phyloP scores from a whole-genome alignment of 2,113 vertebrate species.

The Furnarius figulus region DNA sequence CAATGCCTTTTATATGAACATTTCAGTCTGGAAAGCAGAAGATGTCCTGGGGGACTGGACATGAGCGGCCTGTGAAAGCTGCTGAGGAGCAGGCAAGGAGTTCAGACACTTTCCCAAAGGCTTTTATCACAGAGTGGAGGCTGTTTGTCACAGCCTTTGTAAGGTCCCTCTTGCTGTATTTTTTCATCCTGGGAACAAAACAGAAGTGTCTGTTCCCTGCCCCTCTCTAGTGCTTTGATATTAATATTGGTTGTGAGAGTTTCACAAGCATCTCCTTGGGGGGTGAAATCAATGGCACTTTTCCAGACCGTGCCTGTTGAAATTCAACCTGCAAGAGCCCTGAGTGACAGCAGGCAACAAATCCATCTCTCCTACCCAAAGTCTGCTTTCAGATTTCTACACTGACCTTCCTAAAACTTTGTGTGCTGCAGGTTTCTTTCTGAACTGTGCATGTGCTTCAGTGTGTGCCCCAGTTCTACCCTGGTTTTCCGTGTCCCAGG shows the following conservation, averaged over 20 bases:
- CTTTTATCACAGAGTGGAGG: neutral
- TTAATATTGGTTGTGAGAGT: neutral
- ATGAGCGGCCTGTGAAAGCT: neutral
- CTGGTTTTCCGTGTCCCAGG: rapidly evolving
- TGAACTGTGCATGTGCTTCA: neutral
- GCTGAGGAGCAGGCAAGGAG: neutral
- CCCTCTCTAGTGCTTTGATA: neutral
- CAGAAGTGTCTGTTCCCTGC: neutral
- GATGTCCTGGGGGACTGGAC: neutral
- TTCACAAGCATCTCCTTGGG: neutral
- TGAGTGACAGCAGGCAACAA: neutral
- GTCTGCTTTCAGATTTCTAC: neutral
- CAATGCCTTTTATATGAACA: neutral
- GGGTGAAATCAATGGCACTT: neutral
- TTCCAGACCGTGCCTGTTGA: neutral
- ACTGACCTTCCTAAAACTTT: neutral
- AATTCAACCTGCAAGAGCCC: neutral
- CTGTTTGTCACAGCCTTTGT: neutral
- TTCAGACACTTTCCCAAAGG: neutral
- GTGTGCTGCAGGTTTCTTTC: neutral
- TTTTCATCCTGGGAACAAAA: neutral
- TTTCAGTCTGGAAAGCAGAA: neutral
- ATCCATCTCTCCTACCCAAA: neutral
- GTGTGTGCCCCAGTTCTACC: neutral
- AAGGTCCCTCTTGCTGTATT: neutral